These are phyloP conservation scores for Polyodon spathula DNA, from an alignment of 2,113 vertebrate species.

Conservation along the genomic window DNA sequence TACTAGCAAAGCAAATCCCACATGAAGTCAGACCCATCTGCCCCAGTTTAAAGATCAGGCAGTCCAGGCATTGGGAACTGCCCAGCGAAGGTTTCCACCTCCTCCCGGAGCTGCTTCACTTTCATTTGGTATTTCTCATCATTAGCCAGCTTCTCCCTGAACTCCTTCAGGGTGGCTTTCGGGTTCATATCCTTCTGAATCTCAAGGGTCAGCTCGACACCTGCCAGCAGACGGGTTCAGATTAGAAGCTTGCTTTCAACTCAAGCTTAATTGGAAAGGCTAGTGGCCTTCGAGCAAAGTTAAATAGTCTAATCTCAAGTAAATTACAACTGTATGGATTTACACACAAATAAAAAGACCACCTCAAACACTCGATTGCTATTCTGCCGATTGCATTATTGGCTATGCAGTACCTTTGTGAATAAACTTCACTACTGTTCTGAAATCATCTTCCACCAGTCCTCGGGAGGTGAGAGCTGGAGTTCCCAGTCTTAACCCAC, in stretches of 20 bases:
- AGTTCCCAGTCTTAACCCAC: slow-evolving; percentile 80
- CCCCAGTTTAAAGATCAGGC: slow-evolving; percentile 66
- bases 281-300: no score
- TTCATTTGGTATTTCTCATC: slow-evolving; percentile 57
- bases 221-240: slow-evolving; percentile 42
- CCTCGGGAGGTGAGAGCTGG: slow-evolving; percentile 88
- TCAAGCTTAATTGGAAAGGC: no score
- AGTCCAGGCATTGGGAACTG: slow-evolving; percentile 79
- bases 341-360: no score
- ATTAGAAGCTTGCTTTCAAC: no score
- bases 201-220: slow-evolving; percentile 73
- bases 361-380: no score
- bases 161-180: slow-evolving; percentile 78
- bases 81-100: slow-evolving; percentile 75
- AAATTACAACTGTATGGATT: no score
- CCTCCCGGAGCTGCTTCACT: slow-evolving; percentile 52
- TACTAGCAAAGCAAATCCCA: no score
- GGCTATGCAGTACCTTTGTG: slow-evolving; percentile 81
- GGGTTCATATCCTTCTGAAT: slow-evolving; percentile 68
- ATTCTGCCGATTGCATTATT: no score
- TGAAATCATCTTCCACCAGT: slow-evolving; percentile 73
- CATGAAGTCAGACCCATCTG: no score
- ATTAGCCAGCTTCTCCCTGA: slow-evolving; percentile 64
- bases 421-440: slow-evolving; percentile 75
- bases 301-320: no score